Base-by-base conservation (phyloP, 2,797 vertebrate species). In the Huso huso region DNA sequence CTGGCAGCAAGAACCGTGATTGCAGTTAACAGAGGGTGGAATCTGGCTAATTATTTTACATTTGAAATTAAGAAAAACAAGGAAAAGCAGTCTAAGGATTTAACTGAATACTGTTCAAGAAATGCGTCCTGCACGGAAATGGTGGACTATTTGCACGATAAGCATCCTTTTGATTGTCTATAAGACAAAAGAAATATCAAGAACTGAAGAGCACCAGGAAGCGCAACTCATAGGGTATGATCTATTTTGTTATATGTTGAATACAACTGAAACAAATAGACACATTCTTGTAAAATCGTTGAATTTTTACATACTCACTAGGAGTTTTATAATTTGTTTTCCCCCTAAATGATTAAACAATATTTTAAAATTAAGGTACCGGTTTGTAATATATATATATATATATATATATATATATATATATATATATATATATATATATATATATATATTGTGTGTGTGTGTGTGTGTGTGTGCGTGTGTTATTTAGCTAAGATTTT, bases 91-190 rank as follows among this genome's bases (percentile, higher is more conserved):
- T 51, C 18, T 13, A 57, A 68, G 48, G 67, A 62, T 70, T 53
- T 70, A 51, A 67, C 53, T 64, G 51, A 67, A 69, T 61, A 65
- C 37, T 7, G 9, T 61, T 49, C 64, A 71, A 73, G 89, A 85
- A 82, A 92, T 94, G 90, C 90, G 90, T 75, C 84, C 90, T 61
- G 74, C 89, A 72, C 83, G 91, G 81, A 93, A 93, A 86, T 77
- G 88, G 72, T 93, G 92, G 91, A 91, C 91, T 61, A 83, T 91
- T 66, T 94, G 92, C 81, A 92, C 91, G 3, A 89, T 94, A 83
- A 91, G 92, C 82, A 83, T 93, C 73, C 88, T 94, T 59, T 80
- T 94, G 69, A 93, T 94, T 79, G 91, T 92, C 77, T 93, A 93
- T 74, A 92, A 92, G 79, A 94, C 91, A 83, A 92, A 91, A 82